phyloP scores from a whole-genome alignment of 2,797 vertebrate species.

The Schizopygopsis pylzovi region DNA sequence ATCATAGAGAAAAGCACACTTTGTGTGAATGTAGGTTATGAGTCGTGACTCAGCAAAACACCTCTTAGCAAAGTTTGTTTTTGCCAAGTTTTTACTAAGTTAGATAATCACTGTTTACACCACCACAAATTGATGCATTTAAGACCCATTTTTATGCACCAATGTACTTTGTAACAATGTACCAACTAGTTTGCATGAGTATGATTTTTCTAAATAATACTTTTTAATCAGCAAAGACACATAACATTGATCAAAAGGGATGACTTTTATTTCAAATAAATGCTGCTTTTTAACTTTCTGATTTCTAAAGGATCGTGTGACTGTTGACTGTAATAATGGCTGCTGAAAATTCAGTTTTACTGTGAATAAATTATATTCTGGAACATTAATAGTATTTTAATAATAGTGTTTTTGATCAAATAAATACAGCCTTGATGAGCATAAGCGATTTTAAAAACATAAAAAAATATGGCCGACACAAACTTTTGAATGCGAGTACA shows the following conservation, averaged over 20 bases:
- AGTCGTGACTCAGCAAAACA: conserved; percentile 4
- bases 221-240: background rate
- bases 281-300: background rate
- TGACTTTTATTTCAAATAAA: background rate
- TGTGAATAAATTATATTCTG: background rate
- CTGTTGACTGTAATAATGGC: too few relatives aligned
- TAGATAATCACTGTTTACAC: background rate
- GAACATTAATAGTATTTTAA: background rate
- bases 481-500: background rate
- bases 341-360: background rate
- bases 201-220: background rate
- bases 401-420: background rate
- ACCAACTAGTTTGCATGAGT: background rate
- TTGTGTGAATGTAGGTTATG: conserved; percentile 21
- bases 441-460: background rate
- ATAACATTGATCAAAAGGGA: background rate
- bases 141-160: background rate
- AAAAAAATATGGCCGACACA: background rate
- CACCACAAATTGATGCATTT: background rate
- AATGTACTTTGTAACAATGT: background rate
- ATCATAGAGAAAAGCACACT: background rate
- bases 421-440: background rate
- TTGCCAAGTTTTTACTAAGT: conserved; percentile 2
- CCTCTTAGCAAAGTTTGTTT: background rate
- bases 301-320: background rate